Evolutionary conservation across 35 echinoderm and acorn worm species (phyloP).

Genomic region (Nesometra sesokonis): DNA sequence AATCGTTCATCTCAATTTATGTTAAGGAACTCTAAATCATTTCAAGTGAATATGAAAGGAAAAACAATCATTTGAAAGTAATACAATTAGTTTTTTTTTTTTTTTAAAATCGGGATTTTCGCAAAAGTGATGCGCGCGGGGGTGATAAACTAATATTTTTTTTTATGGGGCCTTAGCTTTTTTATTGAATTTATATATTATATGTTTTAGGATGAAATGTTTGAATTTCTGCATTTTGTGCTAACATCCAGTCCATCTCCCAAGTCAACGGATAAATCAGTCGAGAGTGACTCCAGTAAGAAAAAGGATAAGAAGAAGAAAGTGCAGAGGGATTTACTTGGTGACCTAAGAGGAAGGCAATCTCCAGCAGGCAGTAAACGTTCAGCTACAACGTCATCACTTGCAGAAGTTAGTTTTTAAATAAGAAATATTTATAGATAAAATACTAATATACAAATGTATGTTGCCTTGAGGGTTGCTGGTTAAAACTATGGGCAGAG

Average conservation of each 20-base stretch:
- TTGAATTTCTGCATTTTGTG: constrained; percentile 53
- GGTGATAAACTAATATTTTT: too few relatives aligned
- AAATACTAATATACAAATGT: too few relatives aligned
- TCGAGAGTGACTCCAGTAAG: constrained; percentile 35
- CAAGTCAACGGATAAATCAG: background rate
- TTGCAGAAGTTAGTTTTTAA: constrained; percentile 16
- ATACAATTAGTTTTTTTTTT: too few relatives aligned
- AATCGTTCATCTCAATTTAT: too few relatives aligned
- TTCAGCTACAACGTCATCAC: constrained; percentile 8
- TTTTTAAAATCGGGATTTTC: too few relatives aligned
- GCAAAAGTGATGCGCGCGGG: too few relatives aligned
- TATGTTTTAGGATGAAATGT: constrained; percentile 74
- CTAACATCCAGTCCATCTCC: constrained; percentile 16
- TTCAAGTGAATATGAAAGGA: too few relatives aligned
- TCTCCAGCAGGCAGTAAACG: constrained; percentile 19
- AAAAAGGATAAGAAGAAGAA: constrained; percentile 76
- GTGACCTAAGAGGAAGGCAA: constrained; percentile 55
- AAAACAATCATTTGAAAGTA: too few relatives aligned
- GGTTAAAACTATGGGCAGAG: too few relatives aligned
- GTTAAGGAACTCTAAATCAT: too few relatives aligned
- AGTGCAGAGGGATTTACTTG: constrained; percentile 59
- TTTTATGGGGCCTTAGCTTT: background rate
- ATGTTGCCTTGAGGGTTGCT: too few relatives aligned
- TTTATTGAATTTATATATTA: background rate
- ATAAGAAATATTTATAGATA: too few relatives aligned